A percentile compares a stretch with the other conserved stretches of the same genome.
phyloP scores from a whole-genome alignment of 2,888 invertebrate species.

The Corbicula japonica region DNA sequence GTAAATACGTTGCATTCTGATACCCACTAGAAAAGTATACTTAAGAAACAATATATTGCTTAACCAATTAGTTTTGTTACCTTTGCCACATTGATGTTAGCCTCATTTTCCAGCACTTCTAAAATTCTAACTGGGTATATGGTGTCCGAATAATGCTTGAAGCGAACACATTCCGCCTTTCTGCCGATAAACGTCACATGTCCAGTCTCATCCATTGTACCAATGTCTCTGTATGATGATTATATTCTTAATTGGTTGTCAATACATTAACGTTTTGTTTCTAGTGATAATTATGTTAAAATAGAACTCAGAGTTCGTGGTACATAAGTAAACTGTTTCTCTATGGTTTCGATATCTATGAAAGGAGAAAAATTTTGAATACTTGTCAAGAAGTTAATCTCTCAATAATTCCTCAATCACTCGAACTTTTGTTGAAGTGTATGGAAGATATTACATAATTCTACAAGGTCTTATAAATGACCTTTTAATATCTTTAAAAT shows the following conservation, averaged over 20 bases:
- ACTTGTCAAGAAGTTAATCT: neutral
- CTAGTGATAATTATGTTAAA: neutral
- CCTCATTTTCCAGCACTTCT: neutral
- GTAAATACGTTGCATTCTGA: neutral
- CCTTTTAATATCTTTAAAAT: too few species aligned
- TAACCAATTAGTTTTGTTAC: too few species aligned
- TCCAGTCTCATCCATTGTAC: constrained; percentile 58
- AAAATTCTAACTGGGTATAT: constrained; percentile 43
- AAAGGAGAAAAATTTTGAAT: neutral
- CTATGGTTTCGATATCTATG: neutral
- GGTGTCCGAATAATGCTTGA: constrained; percentile 36
- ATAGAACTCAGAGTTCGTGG: neutral
- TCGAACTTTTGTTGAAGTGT: too few species aligned
- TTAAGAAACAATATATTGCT: neutral
- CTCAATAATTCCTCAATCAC: neutral
- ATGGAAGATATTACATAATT: too few species aligned
- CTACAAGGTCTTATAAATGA: neutral
- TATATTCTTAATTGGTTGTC: neutral
- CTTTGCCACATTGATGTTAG: constrained; percentile 18
- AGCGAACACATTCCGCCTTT: constrained; percentile 43
- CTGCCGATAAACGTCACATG: constrained; percentile 49
- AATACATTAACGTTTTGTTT: neutral
- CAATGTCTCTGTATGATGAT: constrained; percentile 43
- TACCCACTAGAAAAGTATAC: neutral
- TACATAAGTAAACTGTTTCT: neutral